A percentile compares a stretch with the other conserved stretches of the same genome.
Evolutionary conservation across 2,113 vertebrate genomes (phyloP).

Genomic region (Corythoichthys haematopterus): DNA sequence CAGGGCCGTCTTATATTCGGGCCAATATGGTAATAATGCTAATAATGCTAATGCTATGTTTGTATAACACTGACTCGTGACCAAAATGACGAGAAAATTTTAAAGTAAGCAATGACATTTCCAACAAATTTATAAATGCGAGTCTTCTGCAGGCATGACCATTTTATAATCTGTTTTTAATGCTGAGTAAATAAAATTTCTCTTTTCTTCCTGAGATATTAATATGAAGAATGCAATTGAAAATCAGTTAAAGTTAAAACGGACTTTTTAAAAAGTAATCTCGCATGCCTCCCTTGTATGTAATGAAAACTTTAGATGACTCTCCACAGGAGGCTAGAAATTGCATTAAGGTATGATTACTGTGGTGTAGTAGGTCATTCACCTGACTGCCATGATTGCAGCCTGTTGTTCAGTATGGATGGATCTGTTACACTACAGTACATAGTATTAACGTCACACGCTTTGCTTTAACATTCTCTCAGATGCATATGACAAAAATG

Average conservation of each 20-base stretch:
- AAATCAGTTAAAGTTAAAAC: not conserved
- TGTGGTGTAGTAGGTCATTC: no score
- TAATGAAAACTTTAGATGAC: not conserved
- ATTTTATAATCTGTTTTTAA: conserved; percentile 1
- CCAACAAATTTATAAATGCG: conserved; percentile 19
- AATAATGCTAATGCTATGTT: not conserved
- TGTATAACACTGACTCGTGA: conserved; percentile 23
- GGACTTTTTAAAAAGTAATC: not conserved
- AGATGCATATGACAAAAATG: not conserved
- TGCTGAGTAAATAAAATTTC: conserved; percentile 6
- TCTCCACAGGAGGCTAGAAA: not conserved
- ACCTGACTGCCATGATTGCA: no score
- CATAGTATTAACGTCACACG: no score
- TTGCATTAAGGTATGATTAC: not conserved
- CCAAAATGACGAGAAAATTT: conserved; percentile 21
- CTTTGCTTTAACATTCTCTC: no score
- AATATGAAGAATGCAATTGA: not conserved
- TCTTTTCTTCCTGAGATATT: conserved; percentile 3
- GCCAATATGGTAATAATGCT: no score
- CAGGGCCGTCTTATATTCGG: no score
- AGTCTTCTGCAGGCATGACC: not conserved
- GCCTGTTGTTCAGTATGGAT: not conserved
- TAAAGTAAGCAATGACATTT: not conserved
- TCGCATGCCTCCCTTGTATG: not conserved
- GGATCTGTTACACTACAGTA: not conserved